Base-by-base conservation (phyloP, 2,797 vertebrate genomes). In the Euphonia xanthogaster region DNA sequence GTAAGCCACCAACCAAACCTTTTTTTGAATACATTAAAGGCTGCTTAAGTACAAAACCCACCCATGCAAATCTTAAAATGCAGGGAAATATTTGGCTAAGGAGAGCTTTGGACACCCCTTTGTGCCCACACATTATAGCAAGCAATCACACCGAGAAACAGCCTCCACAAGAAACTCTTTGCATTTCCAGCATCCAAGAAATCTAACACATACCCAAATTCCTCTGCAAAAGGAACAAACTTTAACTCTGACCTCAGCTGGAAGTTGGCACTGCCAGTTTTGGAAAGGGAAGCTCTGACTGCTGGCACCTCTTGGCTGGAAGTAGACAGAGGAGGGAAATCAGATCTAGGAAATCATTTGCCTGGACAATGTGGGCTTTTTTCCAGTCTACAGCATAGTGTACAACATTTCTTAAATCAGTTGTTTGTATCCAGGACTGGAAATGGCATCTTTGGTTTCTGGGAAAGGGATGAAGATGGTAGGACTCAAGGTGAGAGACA, bases 1-100 rank as follows among this genome's bases (percentile, higher is more conserved):
- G 96, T 97, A 97, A 97, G 82, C 96, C 95, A 96, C 95, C 96
- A 97, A 97, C 96, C 94, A 93, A 95, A 88, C 91, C 79, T 96
- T 95, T 96, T 96, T 96, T 91, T 81, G 91, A 96, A 94, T 96
- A 94, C 94, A 93, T 96, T 97, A 95, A 93, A 95, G 94, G 90
- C 91, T 95, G 91, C 93, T 90, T 95, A 94, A 96, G 96, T 90
- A 96, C 95, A 96, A 96, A 96, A 93, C 96, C 96, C 96, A 95
- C 96, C 93, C 96, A 95, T 97, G 96, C 95, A 95, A 90, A 90
- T 88, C 93, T 95, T 96, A 96, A 96, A 96, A 96, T 94, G 87
- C 91, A 94, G 74, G 90, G 94, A 96, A 97, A 88, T 96, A 94
- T 96, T 96, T 96, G 93, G 87, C 88, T 96, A 66, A 94, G 92